These are phyloP conservation scores for Pogonocherus hispidulus DNA, from an alignment of 2,888 invertebrate genomes.

Conservation along the genomic window DNA sequence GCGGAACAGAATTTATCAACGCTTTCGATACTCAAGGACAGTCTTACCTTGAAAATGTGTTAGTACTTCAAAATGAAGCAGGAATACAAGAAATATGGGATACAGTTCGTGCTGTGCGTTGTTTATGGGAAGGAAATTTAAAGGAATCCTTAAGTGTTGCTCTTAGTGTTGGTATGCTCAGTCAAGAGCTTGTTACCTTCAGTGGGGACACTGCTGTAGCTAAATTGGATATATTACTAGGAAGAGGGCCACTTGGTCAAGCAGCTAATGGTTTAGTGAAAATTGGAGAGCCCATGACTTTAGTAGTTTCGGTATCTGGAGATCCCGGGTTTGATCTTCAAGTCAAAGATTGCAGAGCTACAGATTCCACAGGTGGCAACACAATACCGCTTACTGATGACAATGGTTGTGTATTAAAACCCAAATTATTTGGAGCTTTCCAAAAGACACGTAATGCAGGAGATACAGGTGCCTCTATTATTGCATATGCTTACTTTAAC, in stretches of 20 bases:
- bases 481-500: conserved; percentile 84
- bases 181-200: conserved; percentile 85
- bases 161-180: conserved; percentile 83
- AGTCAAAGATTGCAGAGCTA: conserved; percentile 83
- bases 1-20: conserved; percentile 85
- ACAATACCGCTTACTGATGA: conserved; percentile 80
- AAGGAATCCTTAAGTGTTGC: conserved; percentile 82
- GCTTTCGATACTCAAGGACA: conserved; percentile 83
- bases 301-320: conserved; percentile 84
- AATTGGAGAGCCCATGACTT: conserved; percentile 86
- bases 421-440: conserved; percentile 86
- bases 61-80: conserved; percentile 83
- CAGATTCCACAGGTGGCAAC: conserved; percentile 78
- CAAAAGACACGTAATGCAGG: conserved; percentile 84
- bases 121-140: conserved; percentile 86
- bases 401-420: conserved; percentile 83
- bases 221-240: conserved; percentile 82
- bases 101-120: conserved; percentile 81
- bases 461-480: conserved; percentile 80
- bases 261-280: conserved; percentile 83
- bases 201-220: conserved; percentile 89
- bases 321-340: conserved; percentile 85
- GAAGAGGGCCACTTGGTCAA: conserved; percentile 83
- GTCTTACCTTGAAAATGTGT: conserved; percentile 83
- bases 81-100: conserved; percentile 86